phyloP scores from a whole-genome alignment of 1,140 invertebrate genomes.

The Drosophila erecta region DNA sequence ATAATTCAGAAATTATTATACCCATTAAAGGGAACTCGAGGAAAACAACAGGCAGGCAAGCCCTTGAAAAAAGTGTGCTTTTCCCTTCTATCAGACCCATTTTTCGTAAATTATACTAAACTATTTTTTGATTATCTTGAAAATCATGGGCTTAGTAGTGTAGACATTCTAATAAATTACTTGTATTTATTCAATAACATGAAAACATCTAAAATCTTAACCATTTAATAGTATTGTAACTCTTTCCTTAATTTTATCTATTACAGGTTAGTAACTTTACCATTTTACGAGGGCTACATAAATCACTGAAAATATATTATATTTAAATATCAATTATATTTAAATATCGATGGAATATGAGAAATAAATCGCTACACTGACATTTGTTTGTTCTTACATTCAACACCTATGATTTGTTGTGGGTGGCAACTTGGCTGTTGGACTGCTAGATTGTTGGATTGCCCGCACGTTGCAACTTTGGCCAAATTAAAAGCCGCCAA shows the following conservation, averaged over 20 bases:
- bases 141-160: neutral
- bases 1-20: conserved; percentile 74
- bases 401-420: conserved; percentile 26
- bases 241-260: neutral
- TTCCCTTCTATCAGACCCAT: conserved; percentile 8
- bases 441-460: conserved; percentile 51
- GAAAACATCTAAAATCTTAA: neutral
- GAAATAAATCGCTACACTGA: conserved; percentile 40
- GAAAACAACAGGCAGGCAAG: conserved; percentile 34
- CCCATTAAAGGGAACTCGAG: conserved; percentile 48
- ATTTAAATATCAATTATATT: conserved; percentile 17
- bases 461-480: conserved; percentile 32
- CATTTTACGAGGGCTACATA: neutral
- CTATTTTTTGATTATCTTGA: conserved; percentile 46
- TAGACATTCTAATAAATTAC: too few relatives aligned
- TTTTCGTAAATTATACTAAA: conserved; percentile 39
- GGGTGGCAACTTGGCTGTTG: conserved; percentile 45
- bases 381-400: conserved; percentile 48
- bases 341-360: conserved; percentile 13
- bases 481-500: conserved; percentile 57
- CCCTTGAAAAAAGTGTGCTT: conserved; percentile 10
- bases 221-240: neutral
- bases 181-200: neutral
- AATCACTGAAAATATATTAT: conserved; percentile 13
- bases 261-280: too few relatives aligned